Evolutionary conservation across 2,797 vertebrate species (phyloP), one percentile per base, ranked within the genome.

Genomic region (Arctocebus calabarensis): DNA sequence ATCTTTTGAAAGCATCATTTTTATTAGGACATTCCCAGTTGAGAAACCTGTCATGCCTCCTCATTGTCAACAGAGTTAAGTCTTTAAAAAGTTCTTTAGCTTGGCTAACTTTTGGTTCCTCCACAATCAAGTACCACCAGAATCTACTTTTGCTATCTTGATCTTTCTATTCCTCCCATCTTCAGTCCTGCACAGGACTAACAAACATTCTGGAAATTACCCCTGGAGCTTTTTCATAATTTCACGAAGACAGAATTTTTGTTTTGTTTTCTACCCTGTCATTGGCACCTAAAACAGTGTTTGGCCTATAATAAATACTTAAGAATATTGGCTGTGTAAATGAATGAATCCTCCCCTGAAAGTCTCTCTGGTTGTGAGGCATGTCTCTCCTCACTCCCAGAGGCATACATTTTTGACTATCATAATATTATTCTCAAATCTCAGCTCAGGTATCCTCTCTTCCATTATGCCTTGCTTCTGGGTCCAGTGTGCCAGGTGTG

Each of bases 21-120:
- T 89, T 61, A 84, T 86, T 74, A 70, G 92, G 85, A 88, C 43
- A 95, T 78, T 92, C 64, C 34, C 40, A 70, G 16, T 91, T 93
- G 89, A 89, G 92, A 96, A 96, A 96, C 74, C 68, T 95, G 27
- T 85, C 59, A 70, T 74, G 88, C 82, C 29, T 81, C 45, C 43
- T 94, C 74, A 48, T 2, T 86, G 64, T 94, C 70, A 95, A 94
- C 20, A 82, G 59, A 88, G 86, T 13, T 75, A 88, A 75, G 5
- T 78, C 27, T 64, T 16, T 82, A 95, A 62, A 64, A 57, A 61
- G 23, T 83, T 79, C 2, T 48, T 79, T 43, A 70, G 20, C 52
- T 11, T 71, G 45, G 2, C 9, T 81, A 66, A 9, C 29, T 89
- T 74, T 94, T 61, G 78, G 2, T 68, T 78, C 34, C 14, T 94